These are phyloP conservation scores for Agrotis ipsilon DNA, from an alignment of 2,888 invertebrate species.

Conservation along the genomic window DNA sequence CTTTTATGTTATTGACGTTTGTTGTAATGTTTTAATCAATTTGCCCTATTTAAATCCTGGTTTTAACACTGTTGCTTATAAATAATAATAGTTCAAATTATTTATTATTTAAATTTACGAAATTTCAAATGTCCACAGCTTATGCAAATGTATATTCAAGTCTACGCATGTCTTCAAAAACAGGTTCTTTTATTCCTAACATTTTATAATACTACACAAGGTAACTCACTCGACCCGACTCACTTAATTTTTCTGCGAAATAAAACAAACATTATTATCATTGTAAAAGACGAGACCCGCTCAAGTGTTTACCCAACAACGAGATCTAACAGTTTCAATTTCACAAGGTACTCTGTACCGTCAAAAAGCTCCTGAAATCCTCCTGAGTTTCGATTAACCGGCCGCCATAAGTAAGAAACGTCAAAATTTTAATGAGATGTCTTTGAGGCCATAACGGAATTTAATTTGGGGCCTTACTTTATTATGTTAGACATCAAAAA, in stretches of 20 bases:
- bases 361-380: constrained; percentile 11
- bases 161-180: not conserved
- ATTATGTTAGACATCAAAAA: constrained; percentile 72
- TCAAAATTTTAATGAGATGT: constrained; percentile 67
- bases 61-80: not conserved
- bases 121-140: too few species aligned
- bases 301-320: not conserved
- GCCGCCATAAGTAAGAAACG: constrained; percentile 50
- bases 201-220: not conserved
- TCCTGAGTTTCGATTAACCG: constrained; percentile 54
- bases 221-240: constrained; percentile 4
- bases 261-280: not conserved
- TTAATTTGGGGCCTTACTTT: constrained; percentile 67
- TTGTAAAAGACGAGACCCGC: not conserved
- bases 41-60: constrained; percentile 2
- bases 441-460: constrained; percentile 65
- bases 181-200: not conserved
- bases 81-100: not conserved
- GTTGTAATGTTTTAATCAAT: constrained; percentile 25
- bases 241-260: constrained; percentile 1
- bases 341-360: constrained; percentile 7
- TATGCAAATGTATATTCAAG: too few species aligned
- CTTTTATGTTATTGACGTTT: constrained; percentile 7
- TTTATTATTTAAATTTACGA: too few species aligned
- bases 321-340: constrained; percentile 21